Evolutionary conservation across 2,797 vertebrate species (phyloP), one percentile per base, ranked within the genome.

Genomic region (Acomys russatus): DNA sequence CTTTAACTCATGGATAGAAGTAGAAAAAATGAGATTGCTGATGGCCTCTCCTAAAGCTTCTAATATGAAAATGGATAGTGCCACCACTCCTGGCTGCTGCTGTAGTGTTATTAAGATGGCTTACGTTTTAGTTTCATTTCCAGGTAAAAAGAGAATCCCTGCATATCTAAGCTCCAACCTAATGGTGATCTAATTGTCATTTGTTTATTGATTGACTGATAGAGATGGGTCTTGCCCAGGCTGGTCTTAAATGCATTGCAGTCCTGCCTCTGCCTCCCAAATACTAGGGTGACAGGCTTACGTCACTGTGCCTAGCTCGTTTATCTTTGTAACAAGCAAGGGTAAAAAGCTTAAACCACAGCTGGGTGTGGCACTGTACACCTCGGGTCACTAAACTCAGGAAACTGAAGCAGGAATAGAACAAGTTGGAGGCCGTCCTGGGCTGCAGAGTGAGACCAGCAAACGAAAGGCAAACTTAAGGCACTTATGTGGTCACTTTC

Each of bases 241-340:
- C 54, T 61, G 25, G 7, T 49, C 68, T 77, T 63, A 38, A 51
- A 17, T 12, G 33, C 38, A n/a, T 49, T 30, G 38, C 23, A n/a
- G 6, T 77, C 38, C 44, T 17, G 23, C 28, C 2, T 64, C 59
- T 51, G 73, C 38, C 18, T 77, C 59, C 38, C 73, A 51, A n/a
- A n/a, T 25, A 4, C 73, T 14, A n/a, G 15, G 17, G 63, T 51
- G 38, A 25, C 73, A 89, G 25, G 20, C 20, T 6, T n/a, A n/a
- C 1, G 15, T 30, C 28, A 30, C 14, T 25, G 61, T 44, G 35
- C 10, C 35, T 38, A 63, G 18, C 20, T 94, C 30, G 12, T 94
- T 94, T 89, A 91, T 79, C 33, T 90, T 91, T 95, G 83, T 92
- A 78, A 96, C 51, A 94, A 85, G 49, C 49, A 64, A 83, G 86